These are phyloP conservation scores for Lycocorax pyrrhopterus DNA, from an alignment of 2,113 vertebrate genomes.

Conservation along the genomic window DNA sequence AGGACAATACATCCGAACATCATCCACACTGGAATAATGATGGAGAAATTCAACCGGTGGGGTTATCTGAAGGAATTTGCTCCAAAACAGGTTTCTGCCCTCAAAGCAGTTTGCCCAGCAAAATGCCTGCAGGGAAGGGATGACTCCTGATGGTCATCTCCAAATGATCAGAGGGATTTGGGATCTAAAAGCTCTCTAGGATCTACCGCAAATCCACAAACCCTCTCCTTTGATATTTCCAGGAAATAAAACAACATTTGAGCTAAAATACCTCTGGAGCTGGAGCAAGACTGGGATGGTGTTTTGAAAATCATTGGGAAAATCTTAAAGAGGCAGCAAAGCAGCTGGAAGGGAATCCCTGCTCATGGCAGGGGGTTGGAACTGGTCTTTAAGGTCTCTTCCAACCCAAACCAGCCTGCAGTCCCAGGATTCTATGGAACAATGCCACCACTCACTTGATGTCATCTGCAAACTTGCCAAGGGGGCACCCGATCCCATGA, in stretches of 20 bases:
- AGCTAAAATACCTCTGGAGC: neutral
- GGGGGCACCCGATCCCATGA: neutral
- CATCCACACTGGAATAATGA: neutral
- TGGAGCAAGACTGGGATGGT: neutral
- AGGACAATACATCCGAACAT: neutral
- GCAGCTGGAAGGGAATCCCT: neutral
- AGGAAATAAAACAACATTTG: neutral
- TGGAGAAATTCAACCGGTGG: neutral
- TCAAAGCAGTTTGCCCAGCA: neutral
- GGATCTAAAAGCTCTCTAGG: neutral
- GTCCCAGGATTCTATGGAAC: neutral
- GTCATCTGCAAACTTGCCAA: neutral
- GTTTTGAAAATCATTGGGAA: neutral
- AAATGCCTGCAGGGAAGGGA: neutral
- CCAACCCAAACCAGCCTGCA: neutral
- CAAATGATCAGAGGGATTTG: neutral
- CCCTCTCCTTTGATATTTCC: neutral
- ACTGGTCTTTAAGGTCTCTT: neutral
- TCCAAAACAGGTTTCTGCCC: neutral
- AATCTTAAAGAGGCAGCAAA: neutral
- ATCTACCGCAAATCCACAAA: neutral
- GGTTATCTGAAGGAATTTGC: neutral
- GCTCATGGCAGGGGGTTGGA: neutral
- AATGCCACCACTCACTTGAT: neutral
- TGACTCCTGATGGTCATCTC: neutral